A percentile compares a stretch with the other conserved stretches of the same genome.
These are phyloP conservation scores for Hippoglossus stenolepis DNA, from an alignment of 2,113 vertebrate genomes.

Conservation along the genomic window DNA sequence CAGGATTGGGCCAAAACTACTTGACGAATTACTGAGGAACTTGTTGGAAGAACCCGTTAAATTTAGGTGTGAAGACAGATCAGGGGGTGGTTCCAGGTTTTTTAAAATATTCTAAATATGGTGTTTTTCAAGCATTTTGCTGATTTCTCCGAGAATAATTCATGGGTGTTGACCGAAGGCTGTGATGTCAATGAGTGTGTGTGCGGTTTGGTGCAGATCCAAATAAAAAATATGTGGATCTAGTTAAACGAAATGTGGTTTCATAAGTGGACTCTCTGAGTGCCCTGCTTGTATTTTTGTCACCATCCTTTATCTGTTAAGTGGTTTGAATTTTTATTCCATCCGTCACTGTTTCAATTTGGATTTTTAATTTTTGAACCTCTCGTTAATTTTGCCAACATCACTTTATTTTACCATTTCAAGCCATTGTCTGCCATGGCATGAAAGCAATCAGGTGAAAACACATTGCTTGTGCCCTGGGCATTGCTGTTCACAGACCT, in stretches of 20 bases:
- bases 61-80: not conserved
- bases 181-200: too few species aligned
- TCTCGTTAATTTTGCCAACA: constrained; percentile 40
- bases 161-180: too few species aligned
- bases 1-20: too few species aligned
- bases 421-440: constrained; percentile 51
- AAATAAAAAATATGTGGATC: too few species aligned
- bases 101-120: not conserved
- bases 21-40: not conserved
- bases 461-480: constrained; percentile 70
- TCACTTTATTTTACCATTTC: constrained; percentile 51
- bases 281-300: not conserved
- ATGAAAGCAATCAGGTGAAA: constrained; percentile 74
- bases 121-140: not conserved
- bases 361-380: constrained; percentile 26
- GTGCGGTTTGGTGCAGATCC: too few species aligned
- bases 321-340: constrained; percentile 22
- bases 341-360: constrained; percentile 37
- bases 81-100: not conserved
- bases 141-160: too few species aligned
- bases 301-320: constrained; percentile 1
- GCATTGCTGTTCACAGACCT: constrained; percentile 67
- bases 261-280: too few species aligned
- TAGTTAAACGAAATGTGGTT: too few species aligned
- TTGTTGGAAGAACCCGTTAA: not conserved